These are phyloP conservation scores for Peromyscus maniculatus DNA, from an alignment of 2,113 vertebrate species.

Conservation along the genomic window DNA sequence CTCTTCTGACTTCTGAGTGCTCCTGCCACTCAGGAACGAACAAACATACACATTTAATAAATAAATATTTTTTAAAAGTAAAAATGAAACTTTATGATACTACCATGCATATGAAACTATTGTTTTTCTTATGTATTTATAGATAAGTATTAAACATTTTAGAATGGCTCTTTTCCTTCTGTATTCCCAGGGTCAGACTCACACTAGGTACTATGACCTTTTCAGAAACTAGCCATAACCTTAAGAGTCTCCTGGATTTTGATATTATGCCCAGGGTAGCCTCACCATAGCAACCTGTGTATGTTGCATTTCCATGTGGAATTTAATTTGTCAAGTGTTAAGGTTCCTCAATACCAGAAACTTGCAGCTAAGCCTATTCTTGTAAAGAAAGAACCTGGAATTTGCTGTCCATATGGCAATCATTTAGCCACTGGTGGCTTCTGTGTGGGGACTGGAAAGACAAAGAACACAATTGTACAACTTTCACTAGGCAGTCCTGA, in stretches of 20 bases:
- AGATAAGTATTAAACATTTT: not conserved
- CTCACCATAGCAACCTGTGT: not conserved
- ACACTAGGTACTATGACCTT: not conserved
- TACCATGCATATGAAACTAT: not conserved
- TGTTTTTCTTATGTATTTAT: not conserved
- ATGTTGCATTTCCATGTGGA: not conserved
- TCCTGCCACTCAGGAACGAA: not conserved
- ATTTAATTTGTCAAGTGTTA: not conserved
- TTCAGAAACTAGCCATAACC: not conserved
- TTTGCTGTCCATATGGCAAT: too few relatives aligned
- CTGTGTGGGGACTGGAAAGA: not conserved
- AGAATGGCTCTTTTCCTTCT: not conserved
- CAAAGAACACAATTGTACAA: rapidly evolving
- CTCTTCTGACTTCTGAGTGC: not conserved
- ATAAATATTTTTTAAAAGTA: not conserved
- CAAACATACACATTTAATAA: not conserved
- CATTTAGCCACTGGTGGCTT: not conserved
- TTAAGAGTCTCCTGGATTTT: not conserved
- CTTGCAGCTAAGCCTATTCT: not conserved
- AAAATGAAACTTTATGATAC: not conserved
- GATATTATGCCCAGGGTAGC: not conserved
- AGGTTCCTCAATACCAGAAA: not conserved
- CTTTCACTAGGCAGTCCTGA: too few relatives aligned
- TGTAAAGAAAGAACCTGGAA: not conserved
- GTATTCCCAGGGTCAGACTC: too few relatives aligned